Base-by-base conservation (phyloP, 2,113 vertebrate species). In the Myanophis thanlyinensis region DNA sequence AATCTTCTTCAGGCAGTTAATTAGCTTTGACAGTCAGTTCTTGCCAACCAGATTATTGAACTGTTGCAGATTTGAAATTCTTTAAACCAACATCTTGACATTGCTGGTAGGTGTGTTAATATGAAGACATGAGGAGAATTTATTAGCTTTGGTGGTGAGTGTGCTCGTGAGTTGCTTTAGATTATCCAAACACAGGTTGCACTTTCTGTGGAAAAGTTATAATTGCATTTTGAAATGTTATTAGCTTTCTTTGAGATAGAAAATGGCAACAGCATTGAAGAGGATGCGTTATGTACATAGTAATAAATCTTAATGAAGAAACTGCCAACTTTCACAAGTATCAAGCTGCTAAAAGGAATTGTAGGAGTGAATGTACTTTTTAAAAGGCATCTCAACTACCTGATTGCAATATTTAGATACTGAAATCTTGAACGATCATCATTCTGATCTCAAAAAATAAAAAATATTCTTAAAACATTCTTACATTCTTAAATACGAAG, bases 1-100 rank as follows among this genome's bases (percentile, higher is more conserved):
- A 93, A 95, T 97, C 93, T 95, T 96, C 96, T 96, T 93, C 92
- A 95, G 93, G 93, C 96, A 96, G 94, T 94, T 97, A 97, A 97
- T 98, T 97, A 97, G 95, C 95, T 97, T 96, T 97, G 97, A 96
- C 95, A 97, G 93, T 97, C 96, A 97, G 85, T 93, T 97, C 92
- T 97, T 95, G 4, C 95, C 96, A 97, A 96, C 85, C 93, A 96
- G 94, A 97, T 97, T 97, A 96, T 94, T 95, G 96, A 97, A 92
- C 89, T 94, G 89, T 94, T 97, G 97, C 94, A 94, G 96, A 95
- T 96, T 96, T 95, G 90, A 94, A 96, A 95, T 96, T 96, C 95
- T 97, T 96, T 97, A 96, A 96, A 94, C 92, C 92, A 97, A 93
- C 92, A 94, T 97, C 95, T 97, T 97, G 96, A 95, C 96, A 96